Conservation (phyloP, 2,113 vertebrate genomes). For the Pao palembangensis region DNA sequence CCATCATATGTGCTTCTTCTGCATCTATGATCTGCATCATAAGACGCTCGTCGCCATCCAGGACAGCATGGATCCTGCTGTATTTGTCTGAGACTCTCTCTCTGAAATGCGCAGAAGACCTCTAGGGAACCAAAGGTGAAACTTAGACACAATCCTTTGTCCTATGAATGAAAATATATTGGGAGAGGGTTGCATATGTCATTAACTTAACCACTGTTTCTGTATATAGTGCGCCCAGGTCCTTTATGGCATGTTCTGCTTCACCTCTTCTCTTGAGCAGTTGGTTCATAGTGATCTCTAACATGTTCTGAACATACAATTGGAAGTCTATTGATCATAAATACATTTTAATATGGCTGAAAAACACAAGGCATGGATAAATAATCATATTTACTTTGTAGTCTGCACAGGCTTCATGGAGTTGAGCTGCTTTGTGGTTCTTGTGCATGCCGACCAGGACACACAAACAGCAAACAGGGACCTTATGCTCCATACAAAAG, state of each 20-base stretch:
- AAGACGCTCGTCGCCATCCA: constrained; percentile 71
- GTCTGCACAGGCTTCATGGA: constrained; percentile 63
- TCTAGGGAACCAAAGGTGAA: constrained; percentile 34
- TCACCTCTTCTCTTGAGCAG: constrained; percentile 61
- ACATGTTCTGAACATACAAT: constrained; percentile 50
- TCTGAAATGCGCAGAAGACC: constrained; percentile 57
- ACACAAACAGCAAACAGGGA: constrained; percentile 71
- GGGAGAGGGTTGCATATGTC: not conserved
- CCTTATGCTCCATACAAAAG: constrained; percentile 68
- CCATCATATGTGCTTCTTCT: constrained; percentile 63
- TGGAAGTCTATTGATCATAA: constrained; percentile 14
- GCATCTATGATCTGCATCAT: constrained; percentile 74
- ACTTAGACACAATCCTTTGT: not conserved
- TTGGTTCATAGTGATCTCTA: constrained; percentile 56
- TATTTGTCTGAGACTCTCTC: constrained; percentile 70
- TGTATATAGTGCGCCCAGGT: constrained; percentile 64
- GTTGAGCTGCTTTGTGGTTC: constrained; percentile 60
- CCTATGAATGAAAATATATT: not conserved
- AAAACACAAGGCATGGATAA: not conserved
- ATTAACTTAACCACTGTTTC: constrained; percentile 59
- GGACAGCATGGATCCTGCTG: constrained; percentile 61
- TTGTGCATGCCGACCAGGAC: constrained; percentile 68
- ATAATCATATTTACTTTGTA: constrained; percentile 58
- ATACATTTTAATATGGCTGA: not conserved
- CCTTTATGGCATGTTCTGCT: constrained; percentile 61